Percentiles rank a stretch among this genome's conserved stretches.
phyloP scores from a whole-genome alignment of 2,888 invertebrate genomes.

The Harpagoxenus sublaevis region DNA sequence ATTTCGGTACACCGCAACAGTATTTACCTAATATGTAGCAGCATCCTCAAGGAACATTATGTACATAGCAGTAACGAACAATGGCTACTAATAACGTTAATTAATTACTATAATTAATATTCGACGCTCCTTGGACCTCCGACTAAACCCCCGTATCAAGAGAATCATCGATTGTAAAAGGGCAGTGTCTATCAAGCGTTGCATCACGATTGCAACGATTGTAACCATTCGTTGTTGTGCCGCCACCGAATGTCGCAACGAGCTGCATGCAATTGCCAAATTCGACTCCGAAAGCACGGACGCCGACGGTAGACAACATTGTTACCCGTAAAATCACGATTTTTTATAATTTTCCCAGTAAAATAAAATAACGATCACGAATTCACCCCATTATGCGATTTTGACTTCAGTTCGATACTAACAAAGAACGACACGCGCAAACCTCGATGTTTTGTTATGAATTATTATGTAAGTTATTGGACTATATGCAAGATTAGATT shows the following conservation, averaged over 20 bases:
- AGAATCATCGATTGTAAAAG: slow-evolving; percentile 66
- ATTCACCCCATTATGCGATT: background rate
- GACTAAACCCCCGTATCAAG: slow-evolving; percentile 71
- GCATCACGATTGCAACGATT: slow-evolving; percentile 26
- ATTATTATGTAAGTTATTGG: background rate
- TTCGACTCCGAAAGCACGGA: slow-evolving; percentile 16
- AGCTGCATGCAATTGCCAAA: slow-evolving; percentile 1
- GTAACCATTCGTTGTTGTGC: slow-evolving; percentile 34
- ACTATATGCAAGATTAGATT: background rate
- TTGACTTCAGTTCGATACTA: background rate
- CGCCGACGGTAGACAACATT: background rate
- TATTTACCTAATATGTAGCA: slow-evolving; percentile 49
- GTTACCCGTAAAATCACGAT: background rate
- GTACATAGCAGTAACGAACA: slow-evolving; percentile 69
- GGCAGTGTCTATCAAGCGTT: slow-evolving; percentile 64
- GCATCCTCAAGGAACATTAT: slow-evolving; percentile 47
- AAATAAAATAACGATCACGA: background rate
- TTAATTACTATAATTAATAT: slow-evolving; percentile 61
- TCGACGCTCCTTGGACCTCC: slow-evolving; percentile 71
- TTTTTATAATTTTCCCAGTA: background rate
- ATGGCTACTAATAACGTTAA: slow-evolving; percentile 78
- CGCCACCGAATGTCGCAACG: slow-evolving; percentile 19
- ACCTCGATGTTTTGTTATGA: background rate
- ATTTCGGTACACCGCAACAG: slow-evolving; percentile 16
- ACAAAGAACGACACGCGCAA: background rate